Evolutionary conservation across 2,113 vertebrate species (phyloP), one percentile per base, ranked within the genome.

Genomic region (Condylura cristata): DNA sequence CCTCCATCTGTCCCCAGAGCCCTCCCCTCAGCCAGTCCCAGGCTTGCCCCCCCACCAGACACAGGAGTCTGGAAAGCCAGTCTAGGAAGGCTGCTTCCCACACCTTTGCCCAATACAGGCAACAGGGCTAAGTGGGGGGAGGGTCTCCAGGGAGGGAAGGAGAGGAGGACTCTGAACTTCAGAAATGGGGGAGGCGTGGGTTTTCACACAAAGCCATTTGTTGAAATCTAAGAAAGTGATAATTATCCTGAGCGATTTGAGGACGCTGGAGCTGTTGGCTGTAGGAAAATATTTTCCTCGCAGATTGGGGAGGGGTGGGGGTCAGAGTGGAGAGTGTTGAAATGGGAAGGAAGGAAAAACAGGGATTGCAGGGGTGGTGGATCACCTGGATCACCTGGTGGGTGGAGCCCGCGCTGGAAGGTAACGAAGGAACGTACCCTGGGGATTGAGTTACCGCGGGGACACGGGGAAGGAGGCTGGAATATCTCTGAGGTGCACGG

Each of bases 141-240:
- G 13, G 3, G 28, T 78, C 71, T 86, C 18, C 20, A 4, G 28
- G 56, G n/a, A 96, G 97, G 97, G 97, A 98, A 96, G 91, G 51
- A 86, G 41, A 60, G 3, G 6, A 41, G 51, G 86, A 84, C 84
- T 37, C 3, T 2, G 74, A 86, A 75, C 95, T 93, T 90, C 7
- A 3, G 39, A 89, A 89, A 83, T 58, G 39, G 81, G 78, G 63
- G 58, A 56, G 30, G 80, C 34, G 90, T 83, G 63, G 95, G 94
- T 81, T 93, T 96, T 94, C 86, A 94, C 86, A 81, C 37, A 37
- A 95, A 94, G 76, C 90, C 95, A 96, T 96, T 95, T 97, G 95
- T 89, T 96, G 68, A 98, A 98, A 98, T 87, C 66, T 90, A 98
- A 98, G 98, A 97, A 98, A 97, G 98, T 96, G 98, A 96, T 98